Conservation (phyloP, 2,113 vertebrate genomes). For the Notarius lentiginosus region DNA sequence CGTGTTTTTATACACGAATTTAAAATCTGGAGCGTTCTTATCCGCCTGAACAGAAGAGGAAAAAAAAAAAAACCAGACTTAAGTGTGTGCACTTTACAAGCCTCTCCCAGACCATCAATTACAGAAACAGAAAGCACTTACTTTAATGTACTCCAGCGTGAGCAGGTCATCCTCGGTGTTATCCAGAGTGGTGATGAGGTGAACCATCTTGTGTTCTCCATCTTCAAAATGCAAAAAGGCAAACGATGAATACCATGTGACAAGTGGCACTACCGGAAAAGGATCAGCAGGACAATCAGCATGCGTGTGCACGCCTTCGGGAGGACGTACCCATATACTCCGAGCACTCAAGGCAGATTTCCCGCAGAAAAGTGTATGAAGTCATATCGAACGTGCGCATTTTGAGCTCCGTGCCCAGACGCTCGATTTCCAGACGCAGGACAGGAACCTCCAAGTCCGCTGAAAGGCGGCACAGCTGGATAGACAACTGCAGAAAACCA, state of each 20-base stretch:
- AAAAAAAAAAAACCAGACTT: constrained; percentile 13
- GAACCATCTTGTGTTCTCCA: constrained; percentile 83
- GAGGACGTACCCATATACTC: constrained; percentile 83
- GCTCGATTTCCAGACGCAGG: constrained; percentile 80
- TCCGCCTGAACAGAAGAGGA: constrained; percentile 75
- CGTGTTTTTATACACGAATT: constrained; percentile 80
- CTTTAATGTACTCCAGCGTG: constrained; percentile 87
- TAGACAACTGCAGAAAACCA: constrained; percentile 74
- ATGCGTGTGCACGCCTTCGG: not conserved
- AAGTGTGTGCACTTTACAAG: not conserved
- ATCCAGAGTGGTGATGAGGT: constrained; percentile 91
- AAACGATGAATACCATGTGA: not conserved
- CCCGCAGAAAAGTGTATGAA: constrained; percentile 84
- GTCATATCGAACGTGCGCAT: constrained; percentile 87
- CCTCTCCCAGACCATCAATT: not conserved
- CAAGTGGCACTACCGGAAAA: not conserved
- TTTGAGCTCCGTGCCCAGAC: constrained; percentile 87
- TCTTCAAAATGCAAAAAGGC: constrained; percentile 69
- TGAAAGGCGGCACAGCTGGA: constrained; percentile 83
- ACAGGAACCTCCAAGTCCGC: constrained; percentile 76
- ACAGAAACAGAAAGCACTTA: constrained; percentile 4
- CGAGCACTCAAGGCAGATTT: constrained; percentile 90
- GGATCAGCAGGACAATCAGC: not conserved
- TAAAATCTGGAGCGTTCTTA: constrained; percentile 83
- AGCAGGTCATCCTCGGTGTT: constrained; percentile 89